Percentiles rank a stretch among this genome's conserved stretches.
phyloP scores from a whole-genome alignment of 1,140 invertebrate genomes.

The Danaus melanippus region DNA sequence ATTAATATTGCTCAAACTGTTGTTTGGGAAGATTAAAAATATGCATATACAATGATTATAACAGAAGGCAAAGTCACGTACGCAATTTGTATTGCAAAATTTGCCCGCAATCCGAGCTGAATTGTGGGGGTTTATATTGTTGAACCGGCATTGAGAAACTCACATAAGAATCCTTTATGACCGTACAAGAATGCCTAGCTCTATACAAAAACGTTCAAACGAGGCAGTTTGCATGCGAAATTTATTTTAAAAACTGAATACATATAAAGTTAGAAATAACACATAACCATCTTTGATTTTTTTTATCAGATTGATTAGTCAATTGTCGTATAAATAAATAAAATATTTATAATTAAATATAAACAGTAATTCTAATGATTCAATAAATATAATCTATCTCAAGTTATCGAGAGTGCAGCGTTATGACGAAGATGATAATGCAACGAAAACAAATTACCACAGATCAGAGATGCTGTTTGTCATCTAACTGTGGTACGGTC shows the following conservation, averaged over 20 bases:
- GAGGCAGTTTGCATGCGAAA: too few relatives aligned
- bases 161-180: slow-evolving; percentile 3
- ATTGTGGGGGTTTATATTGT: slow-evolving; percentile 18
- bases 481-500: slow-evolving; percentile 51
- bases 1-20: too few relatives aligned
- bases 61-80: slow-evolving; percentile 19
- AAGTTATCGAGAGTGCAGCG: not conserved
- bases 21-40: too few relatives aligned
- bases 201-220: too few relatives aligned
- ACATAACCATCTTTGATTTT: too few relatives aligned
- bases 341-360: too few relatives aligned
- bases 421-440: slow-evolving; percentile 36
- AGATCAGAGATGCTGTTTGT: slow-evolving; percentile 46
- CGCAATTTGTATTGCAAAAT: slow-evolving; percentile 20
- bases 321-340: too few relatives aligned
- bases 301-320: too few relatives aligned
- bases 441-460: slow-evolving; percentile 60
- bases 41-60: too few relatives aligned
- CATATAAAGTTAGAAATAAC: too few relatives aligned
- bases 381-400: slow-evolving; percentile 3
- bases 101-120: slow-evolving; percentile 30
- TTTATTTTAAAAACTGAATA: too few relatives aligned
- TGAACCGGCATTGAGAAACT: slow-evolving; percentile 5
- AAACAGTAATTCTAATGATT: too few relatives aligned
- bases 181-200: not conserved